These are phyloP conservation scores for Orbicella faveolata DNA, from an alignment of 64 coral and sea anemone genomes.

Conservation along the genomic window DNA sequence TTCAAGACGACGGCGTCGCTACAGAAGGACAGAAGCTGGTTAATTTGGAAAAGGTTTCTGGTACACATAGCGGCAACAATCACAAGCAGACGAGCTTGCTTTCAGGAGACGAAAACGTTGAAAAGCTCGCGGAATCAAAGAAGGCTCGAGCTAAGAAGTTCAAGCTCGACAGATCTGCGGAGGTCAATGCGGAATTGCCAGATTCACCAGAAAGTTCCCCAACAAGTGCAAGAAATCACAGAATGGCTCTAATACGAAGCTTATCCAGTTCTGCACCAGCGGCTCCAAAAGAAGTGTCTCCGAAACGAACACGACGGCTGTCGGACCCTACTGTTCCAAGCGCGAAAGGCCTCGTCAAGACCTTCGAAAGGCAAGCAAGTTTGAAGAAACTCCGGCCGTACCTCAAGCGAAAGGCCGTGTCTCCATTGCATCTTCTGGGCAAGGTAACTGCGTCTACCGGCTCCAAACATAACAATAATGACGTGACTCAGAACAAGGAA, in stretches of 20 bases:
- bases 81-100: constrained; percentile 8
- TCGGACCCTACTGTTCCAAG: not conserved
- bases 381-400: constrained; percentile 20
- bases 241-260: constrained; percentile 6
- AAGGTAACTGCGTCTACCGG: not conserved
- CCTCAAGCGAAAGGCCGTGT: constrained; percentile 5
- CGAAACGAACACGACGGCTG: not conserved
- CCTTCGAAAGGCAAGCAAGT: not conserved
- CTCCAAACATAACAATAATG: not conserved
- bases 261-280: not conserved
- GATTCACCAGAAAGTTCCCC: not conserved
- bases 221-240: not conserved
- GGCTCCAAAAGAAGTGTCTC: not conserved
- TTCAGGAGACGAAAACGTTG: not conserved
- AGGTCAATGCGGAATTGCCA: not conserved
- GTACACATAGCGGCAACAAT: not conserved
- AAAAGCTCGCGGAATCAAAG: not conserved
- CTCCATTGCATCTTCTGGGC: constrained; percentile 18
- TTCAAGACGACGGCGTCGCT: not conserved
- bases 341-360: not conserved
- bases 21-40: not conserved
- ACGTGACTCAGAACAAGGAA: not conserved
- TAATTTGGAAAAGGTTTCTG: not conserved
- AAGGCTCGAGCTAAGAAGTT: not conserved
- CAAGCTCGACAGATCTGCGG: not conserved